Conservation (phyloP, 2,113 vertebrate species). For the Pyrgilauda ruficollis region DNA sequence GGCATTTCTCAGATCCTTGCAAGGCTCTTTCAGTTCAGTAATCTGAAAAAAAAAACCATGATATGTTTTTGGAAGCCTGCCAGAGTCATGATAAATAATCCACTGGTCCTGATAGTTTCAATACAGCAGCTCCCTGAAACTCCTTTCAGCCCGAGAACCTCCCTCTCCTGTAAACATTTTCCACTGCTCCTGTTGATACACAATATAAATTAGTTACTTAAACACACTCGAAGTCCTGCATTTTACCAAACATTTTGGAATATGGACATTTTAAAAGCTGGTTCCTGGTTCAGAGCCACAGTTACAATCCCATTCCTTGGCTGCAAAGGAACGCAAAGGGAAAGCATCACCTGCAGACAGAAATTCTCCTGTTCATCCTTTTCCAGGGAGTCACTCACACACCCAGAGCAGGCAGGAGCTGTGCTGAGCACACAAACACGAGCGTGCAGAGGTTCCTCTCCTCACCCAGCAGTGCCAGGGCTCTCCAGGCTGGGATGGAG, state of each 20-base stretch:
- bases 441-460: not conserved
- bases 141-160: not conserved
- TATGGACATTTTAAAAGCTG: not conserved
- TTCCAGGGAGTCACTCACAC: not conserved
- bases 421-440: not conserved
- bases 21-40: not conserved
- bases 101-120: not conserved
- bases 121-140: not conserved
- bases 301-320: not conserved
- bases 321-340: not conserved
- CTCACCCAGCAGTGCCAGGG: not conserved
- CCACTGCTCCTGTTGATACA: not conserved
- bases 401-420: not conserved
- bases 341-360: not conserved
- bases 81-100: constrained; percentile 35
- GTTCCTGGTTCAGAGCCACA: not conserved
- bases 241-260: not conserved
- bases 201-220: not conserved
- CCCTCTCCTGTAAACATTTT: constrained; percentile 1
- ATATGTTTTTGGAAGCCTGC: not conserved
- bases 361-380: not conserved
- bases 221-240: not conserved
- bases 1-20: not conserved
- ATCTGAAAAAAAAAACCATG: not conserved
- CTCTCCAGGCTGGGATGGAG: not conserved